Evolutionary conservation across 2,888 invertebrate species (phyloP), one percentile per base, ranked within the genome.

Genomic region (Pimpla rufipes): DNA sequence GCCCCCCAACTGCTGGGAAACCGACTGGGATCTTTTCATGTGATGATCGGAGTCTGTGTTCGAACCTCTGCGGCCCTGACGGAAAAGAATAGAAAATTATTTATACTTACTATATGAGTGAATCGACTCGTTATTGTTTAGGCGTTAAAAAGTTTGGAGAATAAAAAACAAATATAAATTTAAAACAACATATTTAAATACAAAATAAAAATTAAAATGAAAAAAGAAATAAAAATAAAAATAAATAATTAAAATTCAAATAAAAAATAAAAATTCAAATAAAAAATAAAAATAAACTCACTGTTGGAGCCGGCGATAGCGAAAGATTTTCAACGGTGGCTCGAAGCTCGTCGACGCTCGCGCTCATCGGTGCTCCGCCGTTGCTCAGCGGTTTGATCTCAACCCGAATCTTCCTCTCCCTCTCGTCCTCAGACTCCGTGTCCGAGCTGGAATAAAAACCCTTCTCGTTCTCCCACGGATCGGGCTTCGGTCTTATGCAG

Each of bases 301-400:
- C 96, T 83, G 95, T 95, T 37, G 97, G 96, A 70, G 96, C 95
- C 85, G 97, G 97, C 73, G 97, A 97, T 73, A 97, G 92, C 42
- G 98, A 97, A 84, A 99, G 95, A 93, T 97, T 98, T 93, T 98
- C 98, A 70, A 98, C 97, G 47, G 98, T 98, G 29, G 98, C 98
- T 89, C 98, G 95, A 21, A 99, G 94, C 93, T 98, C 98, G 93
- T 98, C 98, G 11, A 98, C 98, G 93, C 98, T 98, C n/a, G 98
- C 98, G 84, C 98, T 97, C 95, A 98, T 97, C 0, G 97, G 97
- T 73, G 97, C 97, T 77, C 96, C 95, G 67, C 98, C 98, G 94
- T 98, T 98, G 91, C 97, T 98, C 67, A 98, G 94, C 0, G 99
- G 99, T 93, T 98, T 98, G 83, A 99, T 99, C 94, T 98, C 98